These are phyloP conservation scores for Pelodiscus sinensis DNA, from an alignment of 2,113 vertebrate genomes.

Conservation along the genomic window DNA sequence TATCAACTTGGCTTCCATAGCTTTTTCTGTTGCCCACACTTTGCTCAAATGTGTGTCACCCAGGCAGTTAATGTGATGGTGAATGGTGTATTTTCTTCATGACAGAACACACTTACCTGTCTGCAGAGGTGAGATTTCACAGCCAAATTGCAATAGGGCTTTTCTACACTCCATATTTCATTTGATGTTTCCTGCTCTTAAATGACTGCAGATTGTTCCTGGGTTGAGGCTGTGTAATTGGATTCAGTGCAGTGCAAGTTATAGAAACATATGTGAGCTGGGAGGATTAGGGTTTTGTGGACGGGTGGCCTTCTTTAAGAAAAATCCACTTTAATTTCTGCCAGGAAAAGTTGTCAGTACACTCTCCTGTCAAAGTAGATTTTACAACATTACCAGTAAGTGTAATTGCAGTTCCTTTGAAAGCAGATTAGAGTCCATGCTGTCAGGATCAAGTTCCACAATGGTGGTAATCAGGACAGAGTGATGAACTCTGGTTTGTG, in stretches of 20 bases:
- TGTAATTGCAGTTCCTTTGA: slow-evolving; percentile 23
- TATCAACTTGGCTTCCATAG: neutral
- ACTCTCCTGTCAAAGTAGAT: slow-evolving; percentile 41
- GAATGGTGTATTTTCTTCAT: neutral
- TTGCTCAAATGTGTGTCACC: neutral
- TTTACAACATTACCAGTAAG: neutral
- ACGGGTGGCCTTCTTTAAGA: slow-evolving; percentile 52
- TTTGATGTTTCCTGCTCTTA: neutral
- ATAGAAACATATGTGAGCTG: slow-evolving; percentile 55
- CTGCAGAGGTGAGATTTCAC: neutral
- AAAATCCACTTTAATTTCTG: slow-evolving; percentile 61
- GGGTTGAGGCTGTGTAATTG: slow-evolving; percentile 48
- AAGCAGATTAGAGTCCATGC: slow-evolving; percentile 40
- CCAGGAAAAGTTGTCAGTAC: slow-evolving; percentile 57
- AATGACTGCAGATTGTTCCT: slow-evolving; percentile 36
- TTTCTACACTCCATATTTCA: neutral
- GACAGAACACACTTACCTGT: accelerated
- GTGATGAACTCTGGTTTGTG: neutral
- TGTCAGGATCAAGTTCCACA: neutral
- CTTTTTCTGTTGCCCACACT: neutral
- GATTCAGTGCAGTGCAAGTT: slow-evolving; percentile 66
- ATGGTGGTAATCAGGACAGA: neutral
- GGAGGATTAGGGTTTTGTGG: slow-evolving; percentile 53
- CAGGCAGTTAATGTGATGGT: neutral
- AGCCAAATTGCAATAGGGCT: neutral